Conservation (phyloP, 2,113 vertebrate species). For the Tretioscincus oriximinensis region DNA sequence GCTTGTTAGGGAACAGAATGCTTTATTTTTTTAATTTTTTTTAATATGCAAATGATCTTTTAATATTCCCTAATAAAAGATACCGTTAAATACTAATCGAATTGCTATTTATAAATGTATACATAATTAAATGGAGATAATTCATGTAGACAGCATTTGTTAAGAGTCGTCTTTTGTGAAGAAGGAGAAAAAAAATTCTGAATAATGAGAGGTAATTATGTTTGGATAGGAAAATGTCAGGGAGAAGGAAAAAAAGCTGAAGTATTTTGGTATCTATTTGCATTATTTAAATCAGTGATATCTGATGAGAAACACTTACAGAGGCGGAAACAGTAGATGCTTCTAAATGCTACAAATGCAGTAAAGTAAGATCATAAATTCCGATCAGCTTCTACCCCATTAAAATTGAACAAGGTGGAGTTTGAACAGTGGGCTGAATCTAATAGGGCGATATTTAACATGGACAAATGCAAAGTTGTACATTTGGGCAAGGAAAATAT, state of each 20-base stretch:
- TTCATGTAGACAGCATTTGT: slow-evolving; percentile 53
- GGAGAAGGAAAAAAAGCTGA: slow-evolving; percentile 13
- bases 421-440: too few species aligned
- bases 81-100: slow-evolving; percentile 66
- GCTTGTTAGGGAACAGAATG: slow-evolving; percentile 41
- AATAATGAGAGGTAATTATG: slow-evolving; percentile 58
- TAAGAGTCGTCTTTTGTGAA: slow-evolving; percentile 44
- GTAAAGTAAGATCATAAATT: not conserved
- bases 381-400: not conserved
- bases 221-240: slow-evolving; percentile 61
- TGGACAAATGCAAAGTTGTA: too few species aligned
- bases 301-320: slow-evolving; percentile 13
- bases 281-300: not conserved
- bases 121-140: slow-evolving; percentile 67
- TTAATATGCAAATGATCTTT: slow-evolving; percentile 58
- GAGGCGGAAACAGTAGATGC: too few species aligned
- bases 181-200: slow-evolving; percentile 58
- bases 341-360: not conserved
- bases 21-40: not conserved
- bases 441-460: too few species aligned
- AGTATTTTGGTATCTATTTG: slow-evolving; percentile 40
- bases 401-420: not conserved
- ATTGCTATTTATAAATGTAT: slow-evolving; percentile 68
- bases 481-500: too few species aligned
- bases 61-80: slow-evolving; percentile 59